Evolutionary conservation across 2,113 vertebrate genomes (phyloP), one percentile per base, ranked within the genome.

Genomic region (Hipposideros armiger): DNA sequence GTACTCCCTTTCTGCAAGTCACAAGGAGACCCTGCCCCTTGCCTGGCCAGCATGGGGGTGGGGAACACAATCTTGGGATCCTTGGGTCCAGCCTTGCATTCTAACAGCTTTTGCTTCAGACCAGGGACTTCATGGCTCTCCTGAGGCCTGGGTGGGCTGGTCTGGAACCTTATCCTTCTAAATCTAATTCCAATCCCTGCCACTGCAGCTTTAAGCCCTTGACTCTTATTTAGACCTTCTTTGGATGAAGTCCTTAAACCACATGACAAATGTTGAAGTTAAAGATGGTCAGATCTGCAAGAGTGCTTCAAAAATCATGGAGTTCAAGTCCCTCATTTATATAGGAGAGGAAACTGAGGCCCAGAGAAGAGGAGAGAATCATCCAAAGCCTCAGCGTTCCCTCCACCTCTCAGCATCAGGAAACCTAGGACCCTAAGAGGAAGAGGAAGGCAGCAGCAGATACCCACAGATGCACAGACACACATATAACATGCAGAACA

Each of bases 301-400:
- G 17, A n/a, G 9, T 45, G 56, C 30, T 92, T 91, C 40, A 83
- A 74, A 54, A 93, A 85, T 89, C 60, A 89, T 94, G 64, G 70
- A 24, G 10, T 73, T 91, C 64, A 87, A 94, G 14, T 92, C 20
- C 28, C 11, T 67, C 50, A 24, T 80, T 52, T 90, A 87, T 40
- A 47, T 17, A 93, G 58, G n/a, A 89, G 50, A 95, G 58, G 54
- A 91, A 90, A 42, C 32, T 26, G 3, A 92, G 58, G 78, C 32
- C 32, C 16, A 95, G 58, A 80, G 64, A 64, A 78, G 20, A 36
- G 47, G 50, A 42, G 3, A 54, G 10, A 85, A 47, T 58, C 24
- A 50, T 52, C n/a, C 40, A 73, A 54, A 88, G 45, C 22, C 14
- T 91, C 74, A 64, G 52, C 3, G 32, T 81, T 58, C 19, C 54